Conservation (phyloP, 2,113 vertebrate genomes). For the Solenodon paradoxus region DNA sequence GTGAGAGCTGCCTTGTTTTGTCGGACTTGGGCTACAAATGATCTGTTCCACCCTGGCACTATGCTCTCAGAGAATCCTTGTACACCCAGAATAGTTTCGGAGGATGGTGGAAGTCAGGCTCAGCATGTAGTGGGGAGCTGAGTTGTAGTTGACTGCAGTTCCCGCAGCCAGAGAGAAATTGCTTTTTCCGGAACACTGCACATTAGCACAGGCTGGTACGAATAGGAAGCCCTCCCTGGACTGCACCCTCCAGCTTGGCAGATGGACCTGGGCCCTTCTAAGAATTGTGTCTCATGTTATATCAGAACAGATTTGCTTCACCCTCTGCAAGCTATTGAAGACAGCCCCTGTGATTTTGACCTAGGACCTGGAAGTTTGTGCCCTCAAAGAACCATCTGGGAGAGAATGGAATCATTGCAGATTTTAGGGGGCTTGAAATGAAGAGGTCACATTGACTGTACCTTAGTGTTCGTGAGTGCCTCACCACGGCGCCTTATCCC, state of each 20-base stretch:
- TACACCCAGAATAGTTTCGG: fast-evolving
- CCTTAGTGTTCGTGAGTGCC: background rate
- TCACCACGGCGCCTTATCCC: background rate
- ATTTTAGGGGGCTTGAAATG: background rate
- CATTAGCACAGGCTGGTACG: background rate
- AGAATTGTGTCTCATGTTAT: background rate
- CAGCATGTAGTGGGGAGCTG: too few species aligned
- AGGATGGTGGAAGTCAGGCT: background rate
- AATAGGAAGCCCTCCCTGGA: background rate
- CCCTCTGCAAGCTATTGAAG: background rate
- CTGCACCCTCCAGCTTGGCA: too few species aligned
- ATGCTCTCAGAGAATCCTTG: background rate
- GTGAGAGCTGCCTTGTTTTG: background rate
- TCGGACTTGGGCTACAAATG: background rate
- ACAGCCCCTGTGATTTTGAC: background rate
- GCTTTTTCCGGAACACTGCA: background rate
- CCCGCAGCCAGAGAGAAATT: background rate
- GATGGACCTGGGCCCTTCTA: background rate
- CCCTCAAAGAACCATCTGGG: background rate
- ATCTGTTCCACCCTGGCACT: background rate
- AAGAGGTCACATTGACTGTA: background rate
- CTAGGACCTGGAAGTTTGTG: background rate
- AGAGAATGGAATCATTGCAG: background rate
- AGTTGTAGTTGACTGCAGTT: background rate
- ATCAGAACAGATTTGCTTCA: background rate